Evolutionary conservation across 2,797 vertebrate genomes (phyloP), one percentile per base, ranked within the genome.

Genomic region (Mergus octosetaceus): DNA sequence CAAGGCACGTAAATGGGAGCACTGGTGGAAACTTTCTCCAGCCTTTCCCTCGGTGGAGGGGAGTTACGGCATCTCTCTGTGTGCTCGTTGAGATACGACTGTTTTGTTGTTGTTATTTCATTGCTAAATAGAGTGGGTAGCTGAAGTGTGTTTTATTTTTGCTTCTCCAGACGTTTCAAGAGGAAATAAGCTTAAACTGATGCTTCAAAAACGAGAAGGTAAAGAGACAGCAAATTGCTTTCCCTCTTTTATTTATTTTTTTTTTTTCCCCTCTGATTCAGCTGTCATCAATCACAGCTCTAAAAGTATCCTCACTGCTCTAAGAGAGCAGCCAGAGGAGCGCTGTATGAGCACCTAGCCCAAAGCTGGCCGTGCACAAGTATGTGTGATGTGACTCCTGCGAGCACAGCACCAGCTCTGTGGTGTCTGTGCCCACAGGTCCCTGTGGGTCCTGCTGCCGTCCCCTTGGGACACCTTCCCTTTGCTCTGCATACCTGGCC

Each of bases 151-250:
- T n/a, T 96, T 88, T 84, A 70, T 84, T 94, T 96, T 93, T 83
- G n/a, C 96, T 90, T 71, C 16, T 89, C 68, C 86, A 99, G 98
- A 96, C 91, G 91, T 95, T 82, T 93, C 97, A 85, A 97, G 79
- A 93, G 98, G 97, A 95, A 98, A 97, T 90, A 98, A 97, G 92
- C 98, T 98, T 58, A 97, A 97, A 64, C 91, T 95, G 95, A 96
- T 98, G 91, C 97, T 98, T 77, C 98, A 97, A 62, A 98, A 98
- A 93, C 95, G 74, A 27, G 95, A 98, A 97, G 98, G 98, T 98
- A 93, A 97, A 89, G n/a, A 60, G 16, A 14, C 27, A 30, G 19
- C 7, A 5, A 34, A 39, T 39, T 7, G 13, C 41, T 69, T 43
- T 49, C 18, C 36, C 39, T 43, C 47, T 75, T 36, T 21, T 49